phyloP scores from a whole-genome alignment of 92 coral and sea anemone species.

The Anthopleura xanthogrammica region DNA sequence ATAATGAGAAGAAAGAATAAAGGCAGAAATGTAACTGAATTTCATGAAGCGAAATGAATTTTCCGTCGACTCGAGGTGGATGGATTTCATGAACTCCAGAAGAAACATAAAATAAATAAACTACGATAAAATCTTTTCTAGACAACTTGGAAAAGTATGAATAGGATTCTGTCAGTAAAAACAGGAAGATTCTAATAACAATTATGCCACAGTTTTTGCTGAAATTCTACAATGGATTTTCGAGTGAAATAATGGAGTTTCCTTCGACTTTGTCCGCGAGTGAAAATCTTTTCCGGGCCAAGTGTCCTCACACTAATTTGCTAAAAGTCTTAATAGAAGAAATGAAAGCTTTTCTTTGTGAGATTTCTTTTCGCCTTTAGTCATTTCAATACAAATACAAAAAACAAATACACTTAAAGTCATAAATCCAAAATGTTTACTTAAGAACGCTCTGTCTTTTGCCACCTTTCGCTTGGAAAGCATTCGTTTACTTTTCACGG shows the following conservation, averaged over 20 bases:
- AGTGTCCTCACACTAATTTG: background rate
- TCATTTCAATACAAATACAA: background rate
- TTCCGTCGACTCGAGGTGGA: too few relatives aligned
- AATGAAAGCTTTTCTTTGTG: background rate
- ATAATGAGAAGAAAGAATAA: too few relatives aligned
- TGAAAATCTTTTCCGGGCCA: background rate
- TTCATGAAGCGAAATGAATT: too few relatives aligned
- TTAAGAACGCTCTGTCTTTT: conserved; percentile 21
- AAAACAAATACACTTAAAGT: conserved; percentile 34
- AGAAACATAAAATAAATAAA: background rate
- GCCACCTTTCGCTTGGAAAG: conserved; percentile 9
- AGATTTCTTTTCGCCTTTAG: conserved; percentile 5
- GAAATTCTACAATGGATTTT: too few relatives aligned
- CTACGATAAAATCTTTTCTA: background rate
- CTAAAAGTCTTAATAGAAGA: background rate
- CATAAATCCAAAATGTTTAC: conserved; percentile 22
- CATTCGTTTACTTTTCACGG: background rate
- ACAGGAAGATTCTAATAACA: too few relatives aligned
- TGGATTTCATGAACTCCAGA: background rate
- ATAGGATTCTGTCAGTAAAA: background rate
- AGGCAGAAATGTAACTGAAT: too few relatives aligned
- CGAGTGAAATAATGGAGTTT: too few relatives aligned
- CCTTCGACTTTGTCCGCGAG: background rate
- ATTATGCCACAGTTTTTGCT: too few relatives aligned
- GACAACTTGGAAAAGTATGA: background rate